phyloP scores from a whole-genome alignment of 1,140 invertebrate species.

The Bombus polaris region DNA sequence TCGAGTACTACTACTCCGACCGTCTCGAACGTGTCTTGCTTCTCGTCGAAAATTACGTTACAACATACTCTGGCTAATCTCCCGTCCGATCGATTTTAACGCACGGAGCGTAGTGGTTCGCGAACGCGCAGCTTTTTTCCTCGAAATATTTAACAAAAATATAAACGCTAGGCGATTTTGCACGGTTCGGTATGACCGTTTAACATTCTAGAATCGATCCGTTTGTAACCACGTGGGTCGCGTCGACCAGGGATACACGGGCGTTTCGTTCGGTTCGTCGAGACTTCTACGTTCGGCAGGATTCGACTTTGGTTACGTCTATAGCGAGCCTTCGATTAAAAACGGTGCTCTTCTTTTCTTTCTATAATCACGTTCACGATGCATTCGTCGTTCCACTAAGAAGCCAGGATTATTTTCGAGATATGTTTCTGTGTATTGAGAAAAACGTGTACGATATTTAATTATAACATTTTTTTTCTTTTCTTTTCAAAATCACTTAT shows the following conservation, averaged over 20 bases:
- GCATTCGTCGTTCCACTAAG: constrained; percentile 67
- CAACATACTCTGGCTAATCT: neutral
- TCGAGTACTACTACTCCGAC: too few species aligned
- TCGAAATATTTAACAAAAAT: constrained; percentile 6
- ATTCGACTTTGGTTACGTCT: constrained; percentile 18
- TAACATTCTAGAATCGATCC: neutral
- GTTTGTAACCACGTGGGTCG: neutral
- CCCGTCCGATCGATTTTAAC: neutral
- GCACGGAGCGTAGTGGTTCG: neutral
- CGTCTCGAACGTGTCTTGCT: too few species aligned
- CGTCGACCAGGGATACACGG: too few species aligned
- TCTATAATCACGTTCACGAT: constrained; percentile 51
- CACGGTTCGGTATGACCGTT: neutral
- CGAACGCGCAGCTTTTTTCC: neutral
- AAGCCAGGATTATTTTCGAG: constrained; percentile 76
- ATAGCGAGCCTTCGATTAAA: constrained; percentile 49
- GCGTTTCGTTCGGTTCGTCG: too few species aligned
- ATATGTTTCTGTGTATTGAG: constrained; percentile 79
- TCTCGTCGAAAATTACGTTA: neutral
- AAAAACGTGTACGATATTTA: constrained; percentile 76
- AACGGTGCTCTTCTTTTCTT: constrained; percentile 20
- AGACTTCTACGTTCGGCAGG: constrained; percentile 22
- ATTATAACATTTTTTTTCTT: constrained; percentile 17
- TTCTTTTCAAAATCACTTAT: constrained; percentile 24
- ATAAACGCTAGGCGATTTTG: neutral